These are phyloP conservation scores for Zaprionus taronus DNA, from an alignment of 1,140 invertebrate genomes.

Conservation along the genomic window DNA sequence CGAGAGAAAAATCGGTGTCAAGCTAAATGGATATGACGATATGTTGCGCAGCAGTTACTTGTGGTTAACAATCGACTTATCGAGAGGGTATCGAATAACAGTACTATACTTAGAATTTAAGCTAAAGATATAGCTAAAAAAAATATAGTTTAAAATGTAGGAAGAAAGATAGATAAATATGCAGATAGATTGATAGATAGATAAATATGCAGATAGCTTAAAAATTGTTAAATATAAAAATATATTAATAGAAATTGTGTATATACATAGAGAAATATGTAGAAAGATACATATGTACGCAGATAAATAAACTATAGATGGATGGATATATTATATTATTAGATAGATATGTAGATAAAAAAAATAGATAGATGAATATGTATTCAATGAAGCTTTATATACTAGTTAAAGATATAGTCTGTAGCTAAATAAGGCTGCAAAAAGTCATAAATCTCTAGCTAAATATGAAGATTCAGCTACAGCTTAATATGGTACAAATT, in stretches of 20 bases:
- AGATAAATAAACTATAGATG: too few species aligned
- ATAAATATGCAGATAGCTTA: too few species aligned
- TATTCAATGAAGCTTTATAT: too few species aligned
- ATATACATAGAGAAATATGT: too few species aligned
- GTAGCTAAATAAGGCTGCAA: not conserved
- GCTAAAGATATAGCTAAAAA: not conserved
- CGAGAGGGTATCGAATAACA: not conserved
- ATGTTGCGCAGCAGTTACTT: not conserved
- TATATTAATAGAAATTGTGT: too few species aligned
- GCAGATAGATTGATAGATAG: too few species aligned
- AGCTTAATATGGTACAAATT: not conserved
- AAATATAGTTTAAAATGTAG: too few species aligned
- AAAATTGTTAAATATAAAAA: too few species aligned
- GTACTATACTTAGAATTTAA: not conserved
- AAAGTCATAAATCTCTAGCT: not conserved
- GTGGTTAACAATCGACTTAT: conserved; percentile 5
- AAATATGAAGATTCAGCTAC: not conserved
- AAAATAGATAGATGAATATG: not conserved
- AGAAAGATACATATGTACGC: too few species aligned
- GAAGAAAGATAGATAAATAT: not conserved
- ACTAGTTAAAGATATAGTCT: not conserved
- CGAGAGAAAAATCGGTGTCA: conserved; percentile 3
- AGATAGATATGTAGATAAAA: too few species aligned
- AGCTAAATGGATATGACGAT: conserved; percentile 2
- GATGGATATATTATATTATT: too few species aligned